phyloP scores from a whole-genome alignment of 2,888 invertebrate genomes.

The Priocnemis perturbator region DNA sequence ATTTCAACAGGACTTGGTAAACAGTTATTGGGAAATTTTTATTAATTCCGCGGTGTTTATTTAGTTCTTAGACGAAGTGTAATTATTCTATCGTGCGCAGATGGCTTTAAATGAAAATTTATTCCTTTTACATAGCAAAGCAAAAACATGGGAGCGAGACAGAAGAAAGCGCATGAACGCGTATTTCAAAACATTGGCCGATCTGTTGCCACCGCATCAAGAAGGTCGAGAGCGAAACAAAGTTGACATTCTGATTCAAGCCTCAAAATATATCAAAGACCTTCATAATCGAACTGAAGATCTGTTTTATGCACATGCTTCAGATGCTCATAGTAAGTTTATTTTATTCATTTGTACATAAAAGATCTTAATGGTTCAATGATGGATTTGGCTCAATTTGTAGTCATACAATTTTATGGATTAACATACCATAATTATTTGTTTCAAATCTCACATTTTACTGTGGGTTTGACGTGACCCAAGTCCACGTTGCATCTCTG shows the following conservation, averaged over 20 bases:
- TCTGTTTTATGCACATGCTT: constrained; percentile 66
- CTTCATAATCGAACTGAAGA: constrained; percentile 70
- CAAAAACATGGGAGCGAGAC: constrained; percentile 83
- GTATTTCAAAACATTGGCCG: constrained; percentile 76
- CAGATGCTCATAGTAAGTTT: constrained; percentile 69
- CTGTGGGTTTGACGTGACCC: too few species aligned
- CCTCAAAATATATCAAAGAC: constrained; percentile 72
- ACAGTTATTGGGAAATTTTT: too few species aligned
- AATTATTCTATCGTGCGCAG: background rate
- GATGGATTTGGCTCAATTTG: too few species aligned
- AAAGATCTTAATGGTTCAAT: too few species aligned
- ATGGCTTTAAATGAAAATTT: constrained; percentile 13
- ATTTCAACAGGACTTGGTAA: too few species aligned
- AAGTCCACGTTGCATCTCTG: too few species aligned
- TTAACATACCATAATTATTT: too few species aligned
- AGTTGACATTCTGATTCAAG: constrained; percentile 75
- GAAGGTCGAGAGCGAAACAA: constrained; percentile 79
- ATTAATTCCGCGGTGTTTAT: too few species aligned
- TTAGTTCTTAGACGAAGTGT: too few species aligned
- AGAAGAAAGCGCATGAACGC: constrained; percentile 81
- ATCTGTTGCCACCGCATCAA: constrained; percentile 77
- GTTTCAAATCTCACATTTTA: too few species aligned
- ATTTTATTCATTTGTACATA: background rate
- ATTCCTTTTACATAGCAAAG: constrained; percentile 76
- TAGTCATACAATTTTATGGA: too few species aligned